Evolutionary conservation across 1,140 invertebrate species (phyloP).

Genomic region (Aphidius gifuensis): DNA sequence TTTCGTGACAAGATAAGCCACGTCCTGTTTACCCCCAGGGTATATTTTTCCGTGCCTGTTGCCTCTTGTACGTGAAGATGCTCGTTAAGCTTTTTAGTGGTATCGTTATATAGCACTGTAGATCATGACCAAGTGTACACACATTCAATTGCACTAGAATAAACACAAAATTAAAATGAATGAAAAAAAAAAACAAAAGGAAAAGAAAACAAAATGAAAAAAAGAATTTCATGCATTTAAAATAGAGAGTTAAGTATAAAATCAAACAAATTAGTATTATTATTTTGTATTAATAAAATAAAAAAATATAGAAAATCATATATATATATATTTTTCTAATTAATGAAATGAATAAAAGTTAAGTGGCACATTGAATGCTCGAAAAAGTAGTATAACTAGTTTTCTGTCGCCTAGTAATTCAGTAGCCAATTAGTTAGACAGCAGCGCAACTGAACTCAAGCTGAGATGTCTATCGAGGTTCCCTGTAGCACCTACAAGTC

Average conservation of each 20-base stretch:
- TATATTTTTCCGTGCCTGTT: neutral
- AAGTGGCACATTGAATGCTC: too few relatives aligned
- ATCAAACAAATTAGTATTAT: too few relatives aligned
- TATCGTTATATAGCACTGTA: slow-evolving; percentile 46
- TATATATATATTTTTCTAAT: too few relatives aligned
- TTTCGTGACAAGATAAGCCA: slow-evolving; percentile 56
- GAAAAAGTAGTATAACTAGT: neutral
- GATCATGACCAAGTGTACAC: slow-evolving; percentile 37
- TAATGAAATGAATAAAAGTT: too few relatives aligned
- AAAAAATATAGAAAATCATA: too few relatives aligned
- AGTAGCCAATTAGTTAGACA: slow-evolving; percentile 49
- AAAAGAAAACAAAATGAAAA: slow-evolving; percentile 1
- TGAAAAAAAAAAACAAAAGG: neutral
- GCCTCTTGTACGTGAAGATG: slow-evolving; percentile 48
- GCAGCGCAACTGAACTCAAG: slow-evolving; percentile 33
- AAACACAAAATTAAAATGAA: neutral
- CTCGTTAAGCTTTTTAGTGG: slow-evolving; percentile 54
- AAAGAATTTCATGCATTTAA: slow-evolving; percentile 18
- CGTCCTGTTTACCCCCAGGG: slow-evolving; percentile 51
- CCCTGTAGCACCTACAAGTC: slow-evolving; percentile 33
- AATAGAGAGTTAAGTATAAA: too few relatives aligned
- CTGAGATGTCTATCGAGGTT: slow-evolving; percentile 43
- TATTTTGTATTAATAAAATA: too few relatives aligned
- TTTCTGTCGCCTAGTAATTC: slow-evolving; percentile 45
- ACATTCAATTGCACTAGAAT: neutral